phyloP scores from a whole-genome alignment of 2,797 vertebrate genomes.

The Odontamblyopus rebecca region DNA sequence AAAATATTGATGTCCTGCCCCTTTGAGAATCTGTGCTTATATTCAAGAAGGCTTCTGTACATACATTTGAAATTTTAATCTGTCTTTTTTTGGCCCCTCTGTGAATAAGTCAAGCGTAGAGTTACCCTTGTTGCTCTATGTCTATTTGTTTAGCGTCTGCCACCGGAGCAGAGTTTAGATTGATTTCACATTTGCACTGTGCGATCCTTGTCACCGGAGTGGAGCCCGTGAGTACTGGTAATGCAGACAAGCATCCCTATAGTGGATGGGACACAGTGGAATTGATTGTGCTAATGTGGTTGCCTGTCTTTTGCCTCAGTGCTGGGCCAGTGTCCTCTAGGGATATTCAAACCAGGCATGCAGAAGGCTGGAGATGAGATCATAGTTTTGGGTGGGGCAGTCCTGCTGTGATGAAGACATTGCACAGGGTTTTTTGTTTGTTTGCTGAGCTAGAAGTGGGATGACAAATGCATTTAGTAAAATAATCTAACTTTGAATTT shows the following conservation, averaged over 20 bases:
- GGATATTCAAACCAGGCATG: slow-evolving; percentile 57
- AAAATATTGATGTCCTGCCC: slow-evolving; percentile 59
- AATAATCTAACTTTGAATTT: neutral
- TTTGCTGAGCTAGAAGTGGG: slow-evolving; percentile 2
- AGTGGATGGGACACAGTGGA: slow-evolving; percentile 22
- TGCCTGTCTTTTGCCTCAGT: slow-evolving; percentile 49
- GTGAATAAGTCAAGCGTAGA: slow-evolving; percentile 19
- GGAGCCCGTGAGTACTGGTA: slow-evolving; percentile 29
- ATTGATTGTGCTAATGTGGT: slow-evolving; percentile 65
- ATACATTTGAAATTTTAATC: slow-evolving; percentile 64
- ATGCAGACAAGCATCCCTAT: slow-evolving; percentile 21
- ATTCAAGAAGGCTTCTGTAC: slow-evolving; percentile 35
- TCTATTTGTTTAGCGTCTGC: slow-evolving; percentile 37
- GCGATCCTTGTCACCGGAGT: slow-evolving; percentile 38
- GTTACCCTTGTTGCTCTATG: slow-evolving; percentile 21
- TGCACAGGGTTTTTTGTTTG: slow-evolving; percentile 28
- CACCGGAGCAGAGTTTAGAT: slow-evolving; percentile 35
- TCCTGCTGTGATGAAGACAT: slow-evolving; percentile 39
- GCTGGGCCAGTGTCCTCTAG: slow-evolving; percentile 47
- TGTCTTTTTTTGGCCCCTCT: slow-evolving; percentile 3
- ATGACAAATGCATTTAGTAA: slow-evolving; percentile 4
- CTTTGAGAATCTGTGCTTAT: slow-evolving; percentile 47
- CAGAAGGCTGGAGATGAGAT: slow-evolving; percentile 66
- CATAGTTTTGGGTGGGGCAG: slow-evolving; percentile 70
- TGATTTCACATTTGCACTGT: slow-evolving; percentile 54